These are phyloP conservation scores for Characodon lateralis DNA, from an alignment of 2,797 vertebrate species.

Conservation along the genomic window DNA sequence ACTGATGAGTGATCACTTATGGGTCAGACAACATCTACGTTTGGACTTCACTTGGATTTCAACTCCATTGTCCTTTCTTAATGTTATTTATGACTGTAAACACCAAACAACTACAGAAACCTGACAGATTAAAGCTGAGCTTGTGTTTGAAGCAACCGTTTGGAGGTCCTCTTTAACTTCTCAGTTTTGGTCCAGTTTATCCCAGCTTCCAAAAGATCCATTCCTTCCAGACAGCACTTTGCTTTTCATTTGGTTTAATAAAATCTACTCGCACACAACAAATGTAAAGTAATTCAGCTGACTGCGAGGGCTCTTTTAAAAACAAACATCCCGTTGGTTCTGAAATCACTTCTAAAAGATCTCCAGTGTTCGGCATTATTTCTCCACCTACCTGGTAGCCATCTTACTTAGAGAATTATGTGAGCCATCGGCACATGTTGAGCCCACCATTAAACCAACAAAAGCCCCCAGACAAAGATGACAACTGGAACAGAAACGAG, in stretches of 20 bases:
- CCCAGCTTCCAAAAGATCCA: not conserved
- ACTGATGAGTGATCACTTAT: too few species aligned
- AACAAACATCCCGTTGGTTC: too few species aligned
- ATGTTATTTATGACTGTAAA: too few species aligned
- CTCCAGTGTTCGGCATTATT: not conserved
- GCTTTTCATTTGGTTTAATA: not conserved
- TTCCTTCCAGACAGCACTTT: not conserved
- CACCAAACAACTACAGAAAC: too few species aligned
- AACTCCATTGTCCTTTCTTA: too few species aligned
- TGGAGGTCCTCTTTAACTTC: not conserved
- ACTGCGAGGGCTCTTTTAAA: not conserved
- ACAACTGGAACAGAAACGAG: conserved; percentile 22
- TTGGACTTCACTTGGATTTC: too few species aligned
- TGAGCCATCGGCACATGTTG: conserved; percentile 27
- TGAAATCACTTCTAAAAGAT: not conserved
- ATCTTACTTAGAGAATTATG: conserved; percentile 27
- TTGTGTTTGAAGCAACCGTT: not conserved
- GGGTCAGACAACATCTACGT: too few species aligned
- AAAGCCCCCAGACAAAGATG: conserved; percentile 27
- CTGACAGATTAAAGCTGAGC: too few species aligned
- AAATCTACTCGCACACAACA: not conserved
- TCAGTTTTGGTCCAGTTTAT: not conserved
- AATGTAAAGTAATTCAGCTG: too few species aligned
- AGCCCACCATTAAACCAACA: conserved; percentile 33
- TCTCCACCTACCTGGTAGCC: conserved; percentile 32